phyloP scores from a whole-genome alignment of 2,888 invertebrate species.

The Philereme transversata region DNA sequence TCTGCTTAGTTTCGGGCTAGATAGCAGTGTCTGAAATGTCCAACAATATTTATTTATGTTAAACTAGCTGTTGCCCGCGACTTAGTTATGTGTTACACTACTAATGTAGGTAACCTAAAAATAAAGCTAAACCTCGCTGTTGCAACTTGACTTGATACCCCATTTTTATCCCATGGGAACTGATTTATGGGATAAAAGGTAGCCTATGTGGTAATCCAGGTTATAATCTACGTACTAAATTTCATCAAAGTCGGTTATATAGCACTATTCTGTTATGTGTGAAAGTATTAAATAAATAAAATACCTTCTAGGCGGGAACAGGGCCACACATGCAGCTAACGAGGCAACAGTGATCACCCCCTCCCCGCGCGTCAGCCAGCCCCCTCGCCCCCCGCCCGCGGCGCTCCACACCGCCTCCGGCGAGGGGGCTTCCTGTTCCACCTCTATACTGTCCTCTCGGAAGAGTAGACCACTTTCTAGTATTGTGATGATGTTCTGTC shows the following conservation, averaged over 20 bases:
- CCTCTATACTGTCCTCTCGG: conserved; percentile 70
- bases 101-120: too few relatives aligned
- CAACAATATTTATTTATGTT: too few relatives aligned
- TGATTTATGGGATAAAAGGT: too few relatives aligned
- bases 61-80: too few relatives aligned
- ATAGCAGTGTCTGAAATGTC: too few relatives aligned
- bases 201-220: too few relatives aligned
- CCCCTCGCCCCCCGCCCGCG: conserved; percentile 53
- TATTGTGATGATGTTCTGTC: conserved; percentile 62
- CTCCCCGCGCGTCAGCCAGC: conserved; percentile 70
- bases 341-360: conserved; percentile 38
- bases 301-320: conserved; percentile 62
- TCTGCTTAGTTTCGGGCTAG: too few relatives aligned
- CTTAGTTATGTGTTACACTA: too few relatives aligned
- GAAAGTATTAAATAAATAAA: not conserved
- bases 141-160: too few relatives aligned
- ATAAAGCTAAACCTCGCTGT: too few relatives aligned
- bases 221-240: too few relatives aligned
- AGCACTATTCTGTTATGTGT: not conserved
- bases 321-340: conserved; percentile 42
- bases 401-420: conserved; percentile 54
- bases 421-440: conserved; percentile 67
- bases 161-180: too few relatives aligned
- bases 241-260: not conserved
- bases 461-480: conserved; percentile 75